Percentiles rank a stretch among this genome's conserved stretches.
phyloP scores from a whole-genome alignment of 2,113 vertebrate genomes.

The Pycnonotus jocosus region DNA sequence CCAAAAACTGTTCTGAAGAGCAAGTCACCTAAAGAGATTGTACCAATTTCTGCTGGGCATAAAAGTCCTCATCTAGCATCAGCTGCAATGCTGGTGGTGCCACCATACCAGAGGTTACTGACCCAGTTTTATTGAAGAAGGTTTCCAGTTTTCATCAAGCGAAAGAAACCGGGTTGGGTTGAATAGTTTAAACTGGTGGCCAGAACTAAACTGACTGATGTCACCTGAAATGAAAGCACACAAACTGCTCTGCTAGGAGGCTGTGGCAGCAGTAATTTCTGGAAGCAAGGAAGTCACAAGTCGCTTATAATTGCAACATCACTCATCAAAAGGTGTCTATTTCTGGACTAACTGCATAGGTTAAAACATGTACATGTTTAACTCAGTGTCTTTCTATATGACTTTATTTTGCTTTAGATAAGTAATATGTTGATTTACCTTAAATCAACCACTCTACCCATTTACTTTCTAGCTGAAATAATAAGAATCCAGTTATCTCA shows the following conservation, averaged over 20 bases:
- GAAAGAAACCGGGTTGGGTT: not conserved
- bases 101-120: not conserved
- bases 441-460: not conserved
- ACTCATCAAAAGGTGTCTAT: not conserved
- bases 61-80: not conserved
- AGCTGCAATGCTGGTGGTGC: not conserved
- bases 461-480: not conserved
- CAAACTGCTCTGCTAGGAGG: not conserved
- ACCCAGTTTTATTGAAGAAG: not conserved
- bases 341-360: not conserved
- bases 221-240: not conserved
- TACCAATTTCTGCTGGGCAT: not conserved
- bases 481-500: not conserved
- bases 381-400: not conserved
- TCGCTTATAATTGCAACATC: not conserved
- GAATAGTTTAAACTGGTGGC: not conserved
- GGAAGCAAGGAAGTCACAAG: not conserved
- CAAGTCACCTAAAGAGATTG: not conserved
- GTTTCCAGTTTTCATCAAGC: not conserved
- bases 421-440: not conserved
- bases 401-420: not conserved
- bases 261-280: not conserved
- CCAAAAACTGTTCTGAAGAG: not conserved
- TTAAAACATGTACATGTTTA: not conserved
- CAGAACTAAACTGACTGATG: not conserved